Evolutionary conservation across 2,888 invertebrate species (phyloP), one percentile per base, ranked within the genome.

Genomic region (Uropetala carovei): DNA sequence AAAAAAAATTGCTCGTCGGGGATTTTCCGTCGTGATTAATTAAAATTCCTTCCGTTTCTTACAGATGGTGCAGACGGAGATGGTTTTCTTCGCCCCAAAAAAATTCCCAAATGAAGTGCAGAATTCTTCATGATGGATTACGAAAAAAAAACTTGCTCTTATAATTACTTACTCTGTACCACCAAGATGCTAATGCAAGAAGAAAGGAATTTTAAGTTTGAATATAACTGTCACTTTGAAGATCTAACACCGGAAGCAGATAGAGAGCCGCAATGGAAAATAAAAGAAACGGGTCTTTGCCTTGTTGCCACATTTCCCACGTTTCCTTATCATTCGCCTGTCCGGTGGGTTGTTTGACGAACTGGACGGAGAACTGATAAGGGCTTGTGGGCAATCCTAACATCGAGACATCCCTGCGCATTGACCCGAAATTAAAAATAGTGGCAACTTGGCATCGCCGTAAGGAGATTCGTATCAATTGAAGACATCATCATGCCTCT

Each of bases 301-400:
- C 89, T n/a, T 89, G 89, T 89, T 89, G 89, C 89, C 89, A 89
- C 89, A 89, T 89, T 89, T 92, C 92, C 85, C 81, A 94, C 96
- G 96, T 95, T 95, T 98, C 98, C 98, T 98, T 98, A 97, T 98
- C 98, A 98, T 98, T 98, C 98, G 97, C 97, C 96, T 97, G 97
- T 97, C 98, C 98, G 97, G 97, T 98, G 97, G 97, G 96, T 96
- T 96, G 95, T 94, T 95, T 96, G 95, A 97, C 97, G 89, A 95
- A 98, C 98, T 98, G 98, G 98, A 98, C 98, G 98, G 98, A 98
- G 98, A 98, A 98, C 98, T 98, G 98, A 98, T 98, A 98, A 98
- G 98, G 98, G 98, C 98, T 96, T 97, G 97, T 97, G 97, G 96
- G 96, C 96, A 95, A 96, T 95, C 96, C 95, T 96, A 94, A 94